Evolutionary conservation across 2,113 vertebrate species (phyloP), one percentile per base, ranked within the genome.

Genomic region (Okapia johnstoni): DNA sequence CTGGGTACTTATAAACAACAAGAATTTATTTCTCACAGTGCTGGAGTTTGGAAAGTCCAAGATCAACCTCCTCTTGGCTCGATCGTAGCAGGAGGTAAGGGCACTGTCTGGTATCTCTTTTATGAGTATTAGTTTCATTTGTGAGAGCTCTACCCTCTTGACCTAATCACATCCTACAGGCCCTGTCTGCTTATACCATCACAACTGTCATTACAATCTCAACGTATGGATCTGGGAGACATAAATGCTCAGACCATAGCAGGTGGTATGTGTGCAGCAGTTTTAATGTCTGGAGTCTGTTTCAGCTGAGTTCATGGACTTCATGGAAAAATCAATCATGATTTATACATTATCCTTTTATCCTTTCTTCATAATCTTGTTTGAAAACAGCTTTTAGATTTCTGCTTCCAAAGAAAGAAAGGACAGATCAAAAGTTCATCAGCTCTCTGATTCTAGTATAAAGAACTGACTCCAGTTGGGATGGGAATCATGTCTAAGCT

Each of bases 361-460:
- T 96, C 88, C 21, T 95, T 23, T 95, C 88, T 93, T 92, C 73
- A 90, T 9, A 60, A 89, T 73, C 61, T 70, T 94, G 33, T 97
- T 96, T 96, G 95, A 95, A 94, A 97, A 96, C 60, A 96, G 76
- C 58, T 55, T 96, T 98, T 88, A 90, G 97, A 96, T 97, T 87
- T 95, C 26, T 50, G 87, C 63, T 87, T 96, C 66, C 36, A 96
- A 63, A 92, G 95, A 96, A 94, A 93, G 87, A 96, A 93, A 96
- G 85, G 61, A 73, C 33, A 94, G 95, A 96, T 96, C 93, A 97
- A 97, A 97, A 97, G 92, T 94, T 96, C 95, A 93, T 93, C 87
- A 85, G 26, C 57, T 94, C 77, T 97, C 88, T 98, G 97, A 96
- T 96, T 96, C 54, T 90, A 48, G 43, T 90, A 96, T 60, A 95